Conservation (phyloP, 2,888 invertebrate genomes). For the Amaurobius ferox region DNA sequence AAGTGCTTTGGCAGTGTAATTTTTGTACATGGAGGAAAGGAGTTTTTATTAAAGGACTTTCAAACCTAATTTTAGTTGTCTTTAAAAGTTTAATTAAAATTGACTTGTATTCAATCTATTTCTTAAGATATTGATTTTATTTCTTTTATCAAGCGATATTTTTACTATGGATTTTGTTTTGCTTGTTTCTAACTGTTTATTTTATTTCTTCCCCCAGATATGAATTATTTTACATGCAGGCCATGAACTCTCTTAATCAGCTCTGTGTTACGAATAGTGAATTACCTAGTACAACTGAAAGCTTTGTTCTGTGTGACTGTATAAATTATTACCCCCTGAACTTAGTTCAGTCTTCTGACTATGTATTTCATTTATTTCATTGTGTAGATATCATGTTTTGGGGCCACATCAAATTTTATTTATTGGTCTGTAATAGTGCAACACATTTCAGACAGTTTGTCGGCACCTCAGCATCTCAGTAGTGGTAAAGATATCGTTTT, state of each 20-base stretch:
- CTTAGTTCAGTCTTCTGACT: slow-evolving; percentile 16
- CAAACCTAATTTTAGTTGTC: too few species aligned
- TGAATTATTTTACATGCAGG: slow-evolving; percentile 27
- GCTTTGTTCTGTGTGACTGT: slow-evolving; percentile 35
- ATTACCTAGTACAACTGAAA: slow-evolving; percentile 27
- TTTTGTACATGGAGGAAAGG: too few species aligned
- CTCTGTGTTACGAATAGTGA: slow-evolving; percentile 2
- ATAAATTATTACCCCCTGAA: slow-evolving; percentile 26
- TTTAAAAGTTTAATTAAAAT: too few species aligned
- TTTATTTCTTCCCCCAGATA: not conserved
- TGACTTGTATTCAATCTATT: too few species aligned
- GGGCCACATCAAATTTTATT: slow-evolving; percentile 22
- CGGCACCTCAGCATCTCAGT: slow-evolving; percentile 3
- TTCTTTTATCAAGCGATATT: too few species aligned
- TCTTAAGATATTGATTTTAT: too few species aligned
- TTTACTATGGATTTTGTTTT: too few species aligned
- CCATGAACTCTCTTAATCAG: slow-evolving; percentile 19
- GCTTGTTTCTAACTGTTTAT: too few species aligned
- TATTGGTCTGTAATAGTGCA: slow-evolving; percentile 9
- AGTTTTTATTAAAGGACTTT: too few species aligned
- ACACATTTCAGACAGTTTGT: not conserved
- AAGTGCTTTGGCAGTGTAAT: too few species aligned
- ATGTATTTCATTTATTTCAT: slow-evolving; percentile 24
- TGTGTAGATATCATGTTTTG: slow-evolving; percentile 25
- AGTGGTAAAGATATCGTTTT: not conserved